Evolutionary conservation across 2,888 invertebrate genomes (phyloP), one percentile per base, ranked within the genome.

Genomic region (Eurytoma adleriae): DNA sequence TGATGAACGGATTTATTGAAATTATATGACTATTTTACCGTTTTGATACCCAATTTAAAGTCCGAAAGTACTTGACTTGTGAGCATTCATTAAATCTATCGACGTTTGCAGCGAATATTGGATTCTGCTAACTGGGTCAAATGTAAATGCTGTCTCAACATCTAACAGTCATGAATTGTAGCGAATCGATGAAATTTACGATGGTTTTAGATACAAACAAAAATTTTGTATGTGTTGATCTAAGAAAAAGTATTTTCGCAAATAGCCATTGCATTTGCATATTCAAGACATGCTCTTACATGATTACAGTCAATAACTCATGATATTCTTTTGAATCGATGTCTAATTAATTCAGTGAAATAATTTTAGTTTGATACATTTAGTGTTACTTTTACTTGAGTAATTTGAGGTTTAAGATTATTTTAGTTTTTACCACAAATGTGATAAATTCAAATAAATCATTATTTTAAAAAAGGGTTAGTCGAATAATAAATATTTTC

Each of bases 111-210:
- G 40, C 20, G 64, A 69, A 48, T 70, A 74, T 73, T 74, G 73
- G 62, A 69, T 64, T 74, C 20, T 12, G n/a, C 30, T 57, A 79
- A 79, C 69, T 72, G 79, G 79, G 79, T 79, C 79, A 64, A 56
- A 74, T 70, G 79, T 68, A 79, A 79, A 74, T 74, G 74, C 61
- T 54, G 61, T 52, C 69, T 78, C 54, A 54, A 64, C 62, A 13
- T n/a, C n/a, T 30, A 30, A 61, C 40, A 57, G 68, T 71, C 56
- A 52, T 69, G 68, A 79, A 64, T 79, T 64, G 72, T 71, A 48
- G 70, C n/a, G 62, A 77, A 77, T 77, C 77, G 64, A 68, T 79
- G 56, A 70, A 69, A 61, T 62, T 72, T 62, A 73, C 56, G 73
- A 18, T 40, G 18, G n/a, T 30, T 4, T n/a, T 13, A 5, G 14